Evolutionary conservation across 2,113 vertebrate species (phyloP).

Genomic region (Dryoscopus gambensis): DNA sequence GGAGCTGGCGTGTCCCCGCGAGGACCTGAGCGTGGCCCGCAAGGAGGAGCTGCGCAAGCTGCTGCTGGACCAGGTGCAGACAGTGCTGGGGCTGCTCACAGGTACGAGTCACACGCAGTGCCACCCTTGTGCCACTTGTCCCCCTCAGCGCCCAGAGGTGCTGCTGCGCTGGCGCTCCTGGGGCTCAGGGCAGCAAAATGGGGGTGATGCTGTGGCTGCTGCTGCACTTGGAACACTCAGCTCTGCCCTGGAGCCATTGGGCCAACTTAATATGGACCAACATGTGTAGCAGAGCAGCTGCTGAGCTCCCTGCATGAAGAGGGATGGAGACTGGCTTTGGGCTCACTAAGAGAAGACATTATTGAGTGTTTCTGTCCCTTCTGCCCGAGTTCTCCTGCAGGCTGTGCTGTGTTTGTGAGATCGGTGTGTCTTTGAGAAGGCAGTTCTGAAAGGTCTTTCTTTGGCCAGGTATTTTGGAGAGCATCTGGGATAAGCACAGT

Average conservation of each 20-base stretch:
- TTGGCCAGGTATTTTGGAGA: conserved; percentile 89
- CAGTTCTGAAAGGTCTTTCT: background rate
- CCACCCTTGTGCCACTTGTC: background rate
- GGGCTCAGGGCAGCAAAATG: accelerated
- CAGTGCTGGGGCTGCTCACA: conserved; percentile 90
- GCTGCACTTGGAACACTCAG: background rate
- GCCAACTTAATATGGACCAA: accelerated
- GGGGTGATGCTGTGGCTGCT: background rate
- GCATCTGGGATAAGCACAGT: conserved; percentile 96
- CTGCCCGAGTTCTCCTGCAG: background rate
- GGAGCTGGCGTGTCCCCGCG: conserved; percentile 93
- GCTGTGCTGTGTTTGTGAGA: background rate
- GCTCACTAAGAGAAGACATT: too few species aligned
- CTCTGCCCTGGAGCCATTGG: background rate
- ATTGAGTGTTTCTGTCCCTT: background rate
- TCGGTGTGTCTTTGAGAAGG: background rate
- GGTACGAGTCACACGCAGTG: conserved; percentile 57
- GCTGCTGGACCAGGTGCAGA: conserved; percentile 93
- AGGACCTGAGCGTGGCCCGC: conserved; percentile 92
- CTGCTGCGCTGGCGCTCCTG: background rate
- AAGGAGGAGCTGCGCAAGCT: conserved; percentile 96
- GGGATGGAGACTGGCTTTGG: background rate
- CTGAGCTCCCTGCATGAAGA: background rate
- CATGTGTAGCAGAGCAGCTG: background rate
- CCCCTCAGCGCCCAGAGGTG: background rate